Conservation (phyloP, 2,113 vertebrate species). For the Pangasianodon gigas region DNA sequence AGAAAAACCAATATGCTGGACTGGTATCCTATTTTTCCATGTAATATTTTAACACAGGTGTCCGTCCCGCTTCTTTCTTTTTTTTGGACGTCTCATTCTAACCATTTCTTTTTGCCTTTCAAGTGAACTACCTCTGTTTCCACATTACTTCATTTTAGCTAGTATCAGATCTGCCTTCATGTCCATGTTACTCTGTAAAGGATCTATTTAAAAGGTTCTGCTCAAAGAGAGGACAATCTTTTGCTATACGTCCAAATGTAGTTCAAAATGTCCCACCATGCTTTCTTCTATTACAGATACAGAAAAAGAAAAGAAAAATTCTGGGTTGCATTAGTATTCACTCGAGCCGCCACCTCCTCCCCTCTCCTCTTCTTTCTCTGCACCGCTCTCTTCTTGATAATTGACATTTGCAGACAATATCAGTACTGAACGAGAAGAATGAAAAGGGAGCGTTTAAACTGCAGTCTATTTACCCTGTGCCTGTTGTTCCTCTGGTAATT, state of each 20-base stretch:
- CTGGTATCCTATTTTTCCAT: background rate
- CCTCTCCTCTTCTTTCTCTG: slow-evolving; percentile 10
- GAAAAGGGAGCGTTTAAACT: slow-evolving; percentile 64
- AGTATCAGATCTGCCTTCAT: slow-evolving; percentile 16
- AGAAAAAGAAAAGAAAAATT: background rate
- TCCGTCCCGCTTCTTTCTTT: background rate
- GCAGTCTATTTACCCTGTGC: slow-evolving; percentile 61
- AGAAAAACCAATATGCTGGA: background rate
- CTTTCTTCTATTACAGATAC: slow-evolving; percentile 24
- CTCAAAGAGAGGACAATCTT: background rate
- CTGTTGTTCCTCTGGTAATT: slow-evolving; percentile 72
- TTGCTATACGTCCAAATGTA: background rate
- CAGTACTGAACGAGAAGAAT: slow-evolving; percentile 67
- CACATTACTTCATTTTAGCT: background rate
- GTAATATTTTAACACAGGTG: slow-evolving; percentile 4
- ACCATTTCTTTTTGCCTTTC: background rate
- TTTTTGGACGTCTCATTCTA: background rate
- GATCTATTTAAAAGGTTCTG: background rate
- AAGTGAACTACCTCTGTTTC: background rate
- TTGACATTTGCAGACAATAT: slow-evolving; percentile 77
- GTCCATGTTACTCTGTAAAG: slow-evolving; percentile 2
- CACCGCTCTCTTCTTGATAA: slow-evolving; percentile 59
- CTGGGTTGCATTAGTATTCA: slow-evolving; percentile 45
- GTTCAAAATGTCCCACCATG: slow-evolving; percentile 22
- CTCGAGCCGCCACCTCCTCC: background rate